Evolutionary conservation across 2,797 vertebrate species (phyloP).

Genomic region (Sphenopsis melanotis): DNA sequence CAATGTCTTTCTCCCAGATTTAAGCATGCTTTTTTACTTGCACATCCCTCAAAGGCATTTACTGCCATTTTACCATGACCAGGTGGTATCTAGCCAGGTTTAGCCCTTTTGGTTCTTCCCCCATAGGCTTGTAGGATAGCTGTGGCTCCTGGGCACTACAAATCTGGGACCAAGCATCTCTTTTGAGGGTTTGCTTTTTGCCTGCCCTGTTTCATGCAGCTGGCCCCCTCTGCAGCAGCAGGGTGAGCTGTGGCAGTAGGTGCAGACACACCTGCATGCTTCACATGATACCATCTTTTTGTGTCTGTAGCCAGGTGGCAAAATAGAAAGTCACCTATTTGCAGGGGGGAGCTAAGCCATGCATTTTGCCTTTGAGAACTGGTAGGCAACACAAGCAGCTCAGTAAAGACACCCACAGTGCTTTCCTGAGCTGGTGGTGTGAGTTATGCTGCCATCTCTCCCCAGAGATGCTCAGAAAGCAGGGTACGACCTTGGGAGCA

Average conservation of each 20-base stretch:
- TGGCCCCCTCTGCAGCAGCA: not conserved
- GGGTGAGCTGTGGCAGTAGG: not conserved
- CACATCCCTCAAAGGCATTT: not conserved
- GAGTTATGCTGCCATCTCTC: not conserved
- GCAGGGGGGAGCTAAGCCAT: not conserved
- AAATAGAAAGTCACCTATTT: not conserved
- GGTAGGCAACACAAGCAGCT: not conserved
- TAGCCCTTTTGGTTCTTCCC: not conserved
- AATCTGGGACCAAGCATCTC: not conserved
- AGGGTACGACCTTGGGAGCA: not conserved
- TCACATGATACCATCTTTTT: not conserved
- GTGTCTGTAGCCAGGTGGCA: not conserved
- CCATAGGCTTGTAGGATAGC: not conserved
- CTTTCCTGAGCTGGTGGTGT: not conserved
- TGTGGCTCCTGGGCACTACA: not conserved
- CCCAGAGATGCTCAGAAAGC: not conserved
- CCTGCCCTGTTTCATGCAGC: not conserved
- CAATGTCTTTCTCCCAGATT: not conserved
- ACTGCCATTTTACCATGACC: rapidly evolving
- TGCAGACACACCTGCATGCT: rapidly evolving
- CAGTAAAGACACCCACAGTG: not conserved
- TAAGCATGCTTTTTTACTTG: not conserved
- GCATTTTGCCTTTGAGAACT: not conserved
- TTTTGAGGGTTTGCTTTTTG: not conserved
- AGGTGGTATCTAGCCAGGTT: not conserved